phyloP scores from a whole-genome alignment of 1,140 invertebrate species.

The Zaprionus africanus region DNA sequence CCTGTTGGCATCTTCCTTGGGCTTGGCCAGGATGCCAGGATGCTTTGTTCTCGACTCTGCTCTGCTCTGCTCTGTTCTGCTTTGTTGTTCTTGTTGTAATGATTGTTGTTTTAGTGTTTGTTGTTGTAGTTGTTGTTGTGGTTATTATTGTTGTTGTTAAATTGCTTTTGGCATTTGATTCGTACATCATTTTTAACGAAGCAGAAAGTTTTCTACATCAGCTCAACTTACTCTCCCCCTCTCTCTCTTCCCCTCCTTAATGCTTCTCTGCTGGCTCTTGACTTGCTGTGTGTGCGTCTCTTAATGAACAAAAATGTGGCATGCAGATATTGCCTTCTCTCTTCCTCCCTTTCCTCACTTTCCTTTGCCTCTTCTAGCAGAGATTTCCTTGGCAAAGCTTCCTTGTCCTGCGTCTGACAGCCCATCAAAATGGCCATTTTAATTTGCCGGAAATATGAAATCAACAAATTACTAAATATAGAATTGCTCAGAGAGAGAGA shows the following conservation, averaged over 20 bases:
- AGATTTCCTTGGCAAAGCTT: slow-evolving; percentile 6
- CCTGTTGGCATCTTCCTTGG: slow-evolving; percentile 2
- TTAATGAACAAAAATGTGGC: slow-evolving; percentile 41
- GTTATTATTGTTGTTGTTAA: slow-evolving; percentile 50
- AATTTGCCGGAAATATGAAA: slow-evolving; percentile 66
- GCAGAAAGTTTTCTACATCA: slow-evolving; percentile 63
- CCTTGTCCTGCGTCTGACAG: slow-evolving; percentile 57
- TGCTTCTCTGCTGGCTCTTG: slow-evolving; percentile 23
- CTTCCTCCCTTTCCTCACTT: not conserved
- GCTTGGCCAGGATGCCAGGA: slow-evolving; percentile 2
- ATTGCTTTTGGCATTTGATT: slow-evolving; percentile 81
- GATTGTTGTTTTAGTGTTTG: slow-evolving; percentile 18
- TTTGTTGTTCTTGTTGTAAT: not conserved
- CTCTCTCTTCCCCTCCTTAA: not conserved
- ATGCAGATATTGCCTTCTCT: slow-evolving; percentile 46
- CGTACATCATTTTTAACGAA: slow-evolving; percentile 81
- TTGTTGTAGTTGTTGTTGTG: slow-evolving; percentile 22
- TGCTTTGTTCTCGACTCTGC: not conserved
- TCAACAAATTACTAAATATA: slow-evolving; percentile 62
- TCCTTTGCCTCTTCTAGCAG: not conserved
- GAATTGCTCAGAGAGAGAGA: no score
- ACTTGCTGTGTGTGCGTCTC: slow-evolving; percentile 32
- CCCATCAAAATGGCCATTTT: slow-evolving; percentile 62
- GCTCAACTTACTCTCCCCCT: slow-evolving; percentile 3
- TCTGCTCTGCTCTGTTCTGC: not conserved